Evolutionary conservation across 2,888 invertebrate genomes (phyloP), one percentile per base, ranked within the genome.

Genomic region (Diogma glabrata): DNA sequence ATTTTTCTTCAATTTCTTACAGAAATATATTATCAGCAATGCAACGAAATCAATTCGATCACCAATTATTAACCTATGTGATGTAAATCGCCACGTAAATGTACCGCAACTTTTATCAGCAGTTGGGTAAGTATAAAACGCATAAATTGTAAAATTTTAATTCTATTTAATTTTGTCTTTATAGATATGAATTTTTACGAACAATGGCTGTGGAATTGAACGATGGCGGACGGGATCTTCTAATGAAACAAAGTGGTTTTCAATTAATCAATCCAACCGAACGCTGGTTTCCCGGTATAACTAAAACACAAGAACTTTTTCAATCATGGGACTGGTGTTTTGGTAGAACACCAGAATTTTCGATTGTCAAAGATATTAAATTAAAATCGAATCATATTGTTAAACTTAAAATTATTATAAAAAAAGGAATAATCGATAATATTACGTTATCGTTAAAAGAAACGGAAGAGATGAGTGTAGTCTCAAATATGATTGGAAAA

Each of bases 261-360:
- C 87, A 90, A 64, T 77, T 82, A 64, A 73, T 92, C 49, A 89
- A 90, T 70, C 91, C 92, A 2, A 86, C 85, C 1, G 85, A 92
- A 59, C 80, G 84, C 57, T 89, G 88, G 87, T 92, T 89, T 67
- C 87, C 88, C 65, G 89, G 90, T 60, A 75, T 91, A 23, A 76
- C 77, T 9, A 76, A 82, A 59, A 72, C 89, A 52, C 78, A 78
- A 52, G 75, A 77, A 33, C 79, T 82, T 54, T 78, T 89, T 49
- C 68, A 75, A 56, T 82, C 82, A 22, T 93, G 92, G 90, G 82
- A 90, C 53, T 94, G 93, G 93, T 80, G 82, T 55, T 87, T 77
- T 65, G 94, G 92, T 2, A 84, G 80, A 64, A 89, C 93, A 0
- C 95, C 94, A 0, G 79, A 81, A 57, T 94, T 94, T 67, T 78